phyloP scores from a whole-genome alignment of 2,888 invertebrate species.

The Drosophila tanythrix region DNA sequence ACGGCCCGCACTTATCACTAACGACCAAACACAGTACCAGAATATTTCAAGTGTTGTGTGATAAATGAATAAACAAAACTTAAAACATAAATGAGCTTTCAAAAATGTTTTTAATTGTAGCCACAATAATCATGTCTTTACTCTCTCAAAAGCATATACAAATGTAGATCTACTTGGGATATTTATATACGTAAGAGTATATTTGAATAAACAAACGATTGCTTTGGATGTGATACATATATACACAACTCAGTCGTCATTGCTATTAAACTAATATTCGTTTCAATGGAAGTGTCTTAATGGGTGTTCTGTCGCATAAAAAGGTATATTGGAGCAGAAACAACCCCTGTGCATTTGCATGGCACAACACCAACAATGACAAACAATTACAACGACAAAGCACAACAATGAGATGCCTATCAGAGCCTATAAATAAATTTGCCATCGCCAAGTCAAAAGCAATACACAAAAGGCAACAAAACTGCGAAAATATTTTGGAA shows the following conservation, averaged over 20 bases:
- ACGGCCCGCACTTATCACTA: neutral
- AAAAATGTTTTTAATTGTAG: neutral
- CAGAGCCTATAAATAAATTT: slow-evolving; percentile 66
- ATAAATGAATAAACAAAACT: neutral
- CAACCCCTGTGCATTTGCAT: slow-evolving; percentile 37
- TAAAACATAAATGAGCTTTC: neutral
- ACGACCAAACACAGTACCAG: fast-evolving
- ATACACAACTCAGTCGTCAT: slow-evolving; percentile 1
- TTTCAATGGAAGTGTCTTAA: slow-evolving; percentile 12
- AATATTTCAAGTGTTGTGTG: neutral
- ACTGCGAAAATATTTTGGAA: slow-evolving; percentile 56
- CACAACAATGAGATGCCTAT: slow-evolving; percentile 62
- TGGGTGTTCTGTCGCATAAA: slow-evolving; percentile 2
- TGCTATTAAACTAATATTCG: slow-evolving; percentile 21
- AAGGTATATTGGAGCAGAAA: slow-evolving; percentile 7
- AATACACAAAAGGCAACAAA: slow-evolving; percentile 36
- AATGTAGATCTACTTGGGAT: neutral
- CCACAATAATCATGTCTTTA: neutral
- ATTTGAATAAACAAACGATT: slow-evolving; percentile 9
- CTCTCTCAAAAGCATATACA: neutral
- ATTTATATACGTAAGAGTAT: neutral
- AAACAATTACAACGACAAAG: slow-evolving; percentile 47
- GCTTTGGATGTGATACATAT: neutral
- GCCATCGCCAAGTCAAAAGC: slow-evolving; percentile 53
- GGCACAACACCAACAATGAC: slow-evolving; percentile 25